Conservation (phyloP, 2,888 invertebrate species). For the Steromphala cineraria region DNA sequence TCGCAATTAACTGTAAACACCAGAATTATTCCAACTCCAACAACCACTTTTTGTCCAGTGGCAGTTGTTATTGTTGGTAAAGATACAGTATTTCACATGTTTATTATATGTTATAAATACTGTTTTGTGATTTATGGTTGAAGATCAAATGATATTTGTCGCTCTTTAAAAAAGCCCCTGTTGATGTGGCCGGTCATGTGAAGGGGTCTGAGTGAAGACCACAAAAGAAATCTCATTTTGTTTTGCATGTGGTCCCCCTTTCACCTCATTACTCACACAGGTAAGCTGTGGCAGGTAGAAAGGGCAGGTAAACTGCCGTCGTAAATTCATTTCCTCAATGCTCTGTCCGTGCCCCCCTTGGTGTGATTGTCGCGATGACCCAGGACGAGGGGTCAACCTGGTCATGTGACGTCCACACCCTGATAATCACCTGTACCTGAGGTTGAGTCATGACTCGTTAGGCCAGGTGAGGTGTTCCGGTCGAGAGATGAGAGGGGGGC, state of each 20-base stretch:
- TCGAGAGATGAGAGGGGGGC: neutral
- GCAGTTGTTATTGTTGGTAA: too few relatives aligned
- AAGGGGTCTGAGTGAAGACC: neutral
- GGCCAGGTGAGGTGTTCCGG: neutral
- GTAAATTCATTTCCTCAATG: neutral
- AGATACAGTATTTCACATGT: too few relatives aligned
- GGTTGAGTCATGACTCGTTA: neutral
- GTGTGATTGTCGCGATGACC: neutral
- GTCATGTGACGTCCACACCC: neutral
- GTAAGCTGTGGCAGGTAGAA: neutral
- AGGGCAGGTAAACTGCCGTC: neutral
- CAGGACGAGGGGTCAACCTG: neutral
- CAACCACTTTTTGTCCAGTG: too few relatives aligned
- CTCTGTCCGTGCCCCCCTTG: neutral
- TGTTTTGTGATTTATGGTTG: too few relatives aligned
- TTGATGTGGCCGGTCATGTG: neutral
- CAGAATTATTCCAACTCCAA: too few relatives aligned
- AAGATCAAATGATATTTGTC: too few relatives aligned
- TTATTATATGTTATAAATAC: too few relatives aligned
- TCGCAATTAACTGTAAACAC: too few relatives aligned
- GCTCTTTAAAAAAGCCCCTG: too few relatives aligned
- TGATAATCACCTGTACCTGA: neutral
- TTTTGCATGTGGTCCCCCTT: neutral
- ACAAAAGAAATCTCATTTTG: neutral
- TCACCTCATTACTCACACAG: neutral